Percentiles rank a stretch among this genome's conserved stretches.
These are phyloP conservation scores for Lagorchestes hirsutus DNA, from an alignment of 2,797 vertebrate genomes.

Conservation along the genomic window DNA sequence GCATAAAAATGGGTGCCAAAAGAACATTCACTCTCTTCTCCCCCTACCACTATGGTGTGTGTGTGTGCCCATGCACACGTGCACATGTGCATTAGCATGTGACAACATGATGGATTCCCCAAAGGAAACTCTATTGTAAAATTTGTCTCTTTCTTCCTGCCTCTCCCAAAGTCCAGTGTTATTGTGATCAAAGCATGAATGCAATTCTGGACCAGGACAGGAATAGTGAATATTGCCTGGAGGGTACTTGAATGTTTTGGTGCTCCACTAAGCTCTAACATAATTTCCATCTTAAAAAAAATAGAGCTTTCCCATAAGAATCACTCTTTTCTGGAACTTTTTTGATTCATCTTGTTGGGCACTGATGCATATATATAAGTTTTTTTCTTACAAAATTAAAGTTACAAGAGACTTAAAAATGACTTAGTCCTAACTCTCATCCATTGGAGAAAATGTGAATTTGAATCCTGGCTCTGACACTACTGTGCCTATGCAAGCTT, in stretches of 20 bases:
- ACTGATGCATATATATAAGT: not conserved
- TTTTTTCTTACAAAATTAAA: not conserved
- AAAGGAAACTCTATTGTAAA: not conserved
- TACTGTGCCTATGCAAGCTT: not conserved
- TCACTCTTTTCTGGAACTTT: not conserved
- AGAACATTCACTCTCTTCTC: not conserved
- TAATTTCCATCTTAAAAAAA: not conserved
- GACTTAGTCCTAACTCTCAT: not conserved
- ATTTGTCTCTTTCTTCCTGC: not conserved
- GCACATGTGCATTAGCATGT: not conserved
- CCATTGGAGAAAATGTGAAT: not conserved
- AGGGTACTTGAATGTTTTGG: not conserved
- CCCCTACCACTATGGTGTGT: not conserved
- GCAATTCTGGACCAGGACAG: not conserved
- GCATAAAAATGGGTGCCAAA: not conserved
- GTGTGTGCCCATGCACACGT: not conserved
- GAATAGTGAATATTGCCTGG: not conserved
- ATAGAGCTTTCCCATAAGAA: not conserved
- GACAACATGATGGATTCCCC: not conserved
- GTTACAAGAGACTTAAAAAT: not conserved
- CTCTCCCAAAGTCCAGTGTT: not conserved
- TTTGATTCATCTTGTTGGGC: not conserved
- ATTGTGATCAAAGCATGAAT: not conserved
- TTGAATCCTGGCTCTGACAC: not conserved
- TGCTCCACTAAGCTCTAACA: not conserved